phyloP scores from a whole-genome alignment of 2,113 vertebrate genomes.

The Ardeotis arabs region DNA sequence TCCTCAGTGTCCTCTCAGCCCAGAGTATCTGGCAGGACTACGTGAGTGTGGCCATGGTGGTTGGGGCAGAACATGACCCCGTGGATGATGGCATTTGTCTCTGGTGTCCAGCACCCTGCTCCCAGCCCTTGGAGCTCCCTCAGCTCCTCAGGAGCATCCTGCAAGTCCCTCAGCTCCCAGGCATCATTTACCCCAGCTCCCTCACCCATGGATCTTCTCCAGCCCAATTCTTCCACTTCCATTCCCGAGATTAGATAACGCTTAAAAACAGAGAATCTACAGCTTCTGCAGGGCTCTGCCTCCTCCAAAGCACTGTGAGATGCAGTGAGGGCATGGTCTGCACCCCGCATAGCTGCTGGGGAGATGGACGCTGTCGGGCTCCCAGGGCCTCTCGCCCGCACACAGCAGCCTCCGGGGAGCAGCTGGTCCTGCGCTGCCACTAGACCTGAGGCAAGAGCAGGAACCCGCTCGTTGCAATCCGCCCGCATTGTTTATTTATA shows the following conservation, averaged over 20 bases:
- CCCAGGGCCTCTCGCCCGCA: accelerated
- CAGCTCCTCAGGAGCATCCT: background rate
- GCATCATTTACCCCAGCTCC: background rate
- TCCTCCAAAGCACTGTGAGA: background rate
- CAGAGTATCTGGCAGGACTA: background rate
- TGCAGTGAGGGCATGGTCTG: background rate
- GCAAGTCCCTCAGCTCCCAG: background rate
- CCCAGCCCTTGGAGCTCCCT: background rate
- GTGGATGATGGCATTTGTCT: background rate
- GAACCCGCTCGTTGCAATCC: background rate
- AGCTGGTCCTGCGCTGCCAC: background rate
- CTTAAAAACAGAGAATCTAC: background rate
- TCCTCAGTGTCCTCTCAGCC: background rate
- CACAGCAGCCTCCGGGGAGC: background rate
- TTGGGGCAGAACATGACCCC: background rate
- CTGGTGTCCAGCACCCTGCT: background rate
- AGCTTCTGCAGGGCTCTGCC: background rate
- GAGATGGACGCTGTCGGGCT: accelerated
- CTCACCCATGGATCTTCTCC: background rate
- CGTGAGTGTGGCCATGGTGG: accelerated
- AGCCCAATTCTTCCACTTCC: background rate
- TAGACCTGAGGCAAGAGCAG: background rate
- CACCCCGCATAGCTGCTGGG: background rate
- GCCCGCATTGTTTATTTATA: background rate
- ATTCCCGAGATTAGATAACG: accelerated